These are phyloP conservation scores for Psammodynastes pulverulentus DNA, from an alignment of 2,113 vertebrate species.

Conservation along the genomic window DNA sequence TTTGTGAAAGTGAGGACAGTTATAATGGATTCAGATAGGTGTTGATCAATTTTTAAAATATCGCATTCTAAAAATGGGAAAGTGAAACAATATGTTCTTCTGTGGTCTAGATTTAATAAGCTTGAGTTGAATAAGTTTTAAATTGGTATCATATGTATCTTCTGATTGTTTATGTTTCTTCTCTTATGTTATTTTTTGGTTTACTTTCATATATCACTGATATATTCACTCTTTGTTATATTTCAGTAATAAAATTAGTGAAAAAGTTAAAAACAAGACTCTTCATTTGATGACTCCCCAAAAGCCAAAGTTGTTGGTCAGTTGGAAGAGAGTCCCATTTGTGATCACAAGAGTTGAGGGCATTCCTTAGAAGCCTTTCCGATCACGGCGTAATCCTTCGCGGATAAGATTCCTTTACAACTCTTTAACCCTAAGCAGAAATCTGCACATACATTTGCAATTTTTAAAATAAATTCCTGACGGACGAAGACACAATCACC, in stretches of 20 bases:
- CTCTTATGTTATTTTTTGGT: not conserved
- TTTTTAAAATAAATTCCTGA: not conserved
- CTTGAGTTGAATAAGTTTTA: not conserved
- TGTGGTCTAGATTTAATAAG: not conserved
- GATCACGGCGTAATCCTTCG: not conserved
- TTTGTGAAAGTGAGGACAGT: not conserved
- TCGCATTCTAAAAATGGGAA: not conserved
- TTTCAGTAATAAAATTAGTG: not conserved
- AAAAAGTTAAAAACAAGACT: not conserved
- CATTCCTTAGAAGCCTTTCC: not conserved
- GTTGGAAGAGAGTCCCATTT: not conserved
- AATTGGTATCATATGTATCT: not conserved
- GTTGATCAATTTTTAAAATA: not conserved
- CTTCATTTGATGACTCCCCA: not conserved
- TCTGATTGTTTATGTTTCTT: not conserved
- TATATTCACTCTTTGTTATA: not conserved
- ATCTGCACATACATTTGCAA: not conserved
- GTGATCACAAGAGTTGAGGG: not conserved
- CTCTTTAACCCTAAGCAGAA: not conserved
- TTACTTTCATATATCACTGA: not conserved
- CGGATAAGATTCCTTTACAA: not conserved
- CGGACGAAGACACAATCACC: not conserved
- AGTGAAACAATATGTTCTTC: not conserved
- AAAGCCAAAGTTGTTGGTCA: not conserved
- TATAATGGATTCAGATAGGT: not conserved